A percentile compares a stretch with the other conserved stretches of the same genome.
Conservation (phyloP, 1,140 invertebrate species). For the Thaumatotibia leucotreta region DNA sequence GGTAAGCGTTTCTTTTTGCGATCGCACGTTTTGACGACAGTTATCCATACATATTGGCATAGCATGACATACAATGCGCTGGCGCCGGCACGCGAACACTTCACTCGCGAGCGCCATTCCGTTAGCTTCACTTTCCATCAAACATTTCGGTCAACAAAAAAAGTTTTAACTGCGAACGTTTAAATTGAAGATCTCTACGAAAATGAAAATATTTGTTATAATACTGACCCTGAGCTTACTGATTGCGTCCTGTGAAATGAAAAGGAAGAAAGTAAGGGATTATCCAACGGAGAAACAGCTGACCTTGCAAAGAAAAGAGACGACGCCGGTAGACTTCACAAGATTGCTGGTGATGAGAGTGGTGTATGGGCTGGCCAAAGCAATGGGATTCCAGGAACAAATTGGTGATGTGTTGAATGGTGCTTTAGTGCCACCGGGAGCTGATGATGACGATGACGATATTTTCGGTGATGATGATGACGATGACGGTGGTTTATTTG, state of each 20-base stretch:
- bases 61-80: constrained; percentile 47
- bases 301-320: constrained; percentile 78
- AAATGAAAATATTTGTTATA: constrained; percentile 47
- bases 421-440: constrained; percentile 81
- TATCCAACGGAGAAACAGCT: constrained; percentile 70
- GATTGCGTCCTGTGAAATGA: constrained; percentile 55
- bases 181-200: constrained; percentile 19
- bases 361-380: constrained; percentile 82
- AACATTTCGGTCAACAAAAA: constrained; percentile 14
- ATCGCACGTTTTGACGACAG: constrained; percentile 44
- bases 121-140: constrained; percentile 46
- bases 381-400: constrained; percentile 81
- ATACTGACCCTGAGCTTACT: constrained; percentile 39
- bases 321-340: constrained; percentile 78
- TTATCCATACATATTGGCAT: constrained; percentile 58
- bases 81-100: constrained; percentile 27
- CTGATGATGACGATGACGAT: constrained; percentile 77
- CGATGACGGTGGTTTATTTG: constrained; percentile 59
- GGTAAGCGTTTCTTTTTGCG: constrained; percentile 46
- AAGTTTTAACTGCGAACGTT: constrained; percentile 17
- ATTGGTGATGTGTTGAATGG: constrained; percentile 81
- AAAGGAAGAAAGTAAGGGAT: constrained; percentile 51
- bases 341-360: constrained; percentile 78
- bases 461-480: constrained; percentile 61
- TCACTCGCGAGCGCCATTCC: constrained; percentile 51